These are phyloP conservation scores for Pandemis heparana DNA, from an alignment of 2,888 invertebrate genomes.

Conservation along the genomic window DNA sequence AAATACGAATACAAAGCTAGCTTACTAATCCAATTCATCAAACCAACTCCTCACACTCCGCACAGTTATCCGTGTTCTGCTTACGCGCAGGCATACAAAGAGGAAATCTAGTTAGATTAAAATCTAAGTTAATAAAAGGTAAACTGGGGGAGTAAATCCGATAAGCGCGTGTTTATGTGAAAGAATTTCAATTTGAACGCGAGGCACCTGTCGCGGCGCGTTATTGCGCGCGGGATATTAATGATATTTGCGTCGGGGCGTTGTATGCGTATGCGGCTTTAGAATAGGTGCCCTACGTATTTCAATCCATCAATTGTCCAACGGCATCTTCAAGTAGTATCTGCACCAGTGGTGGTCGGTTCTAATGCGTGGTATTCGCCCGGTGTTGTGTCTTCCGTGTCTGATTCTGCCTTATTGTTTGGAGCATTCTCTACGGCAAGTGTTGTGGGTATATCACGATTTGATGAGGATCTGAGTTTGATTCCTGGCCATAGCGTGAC, in stretches of 20 bases:
- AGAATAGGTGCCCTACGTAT: background rate
- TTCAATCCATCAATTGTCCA: background rate
- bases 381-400: background rate
- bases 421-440: too few species aligned
- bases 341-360: too few species aligned
- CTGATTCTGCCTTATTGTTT: background rate
- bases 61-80: background rate
- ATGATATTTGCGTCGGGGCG: conserved; percentile 60
- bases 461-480: too few species aligned
- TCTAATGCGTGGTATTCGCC: background rate
- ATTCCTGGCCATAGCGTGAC: too few species aligned
- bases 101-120: conserved; percentile 40
- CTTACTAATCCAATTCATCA: conserved; percentile 31
- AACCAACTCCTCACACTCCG: conserved; percentile 1
- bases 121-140: conserved; percentile 41
- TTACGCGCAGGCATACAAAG: conserved; percentile 10
- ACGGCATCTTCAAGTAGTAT: background rate
- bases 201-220: conserved; percentile 68
- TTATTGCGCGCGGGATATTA: conserved; percentile 70
- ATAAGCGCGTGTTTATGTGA: conserved; percentile 72
- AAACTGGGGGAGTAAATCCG: conserved; percentile 65
- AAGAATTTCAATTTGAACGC: conserved; percentile 75
- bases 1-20: background rate
- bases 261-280: background rate
- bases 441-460: too few species aligned